phyloP scores from a whole-genome alignment of 2,888 invertebrate genomes.

The Drosophila fulvimacula region DNA sequence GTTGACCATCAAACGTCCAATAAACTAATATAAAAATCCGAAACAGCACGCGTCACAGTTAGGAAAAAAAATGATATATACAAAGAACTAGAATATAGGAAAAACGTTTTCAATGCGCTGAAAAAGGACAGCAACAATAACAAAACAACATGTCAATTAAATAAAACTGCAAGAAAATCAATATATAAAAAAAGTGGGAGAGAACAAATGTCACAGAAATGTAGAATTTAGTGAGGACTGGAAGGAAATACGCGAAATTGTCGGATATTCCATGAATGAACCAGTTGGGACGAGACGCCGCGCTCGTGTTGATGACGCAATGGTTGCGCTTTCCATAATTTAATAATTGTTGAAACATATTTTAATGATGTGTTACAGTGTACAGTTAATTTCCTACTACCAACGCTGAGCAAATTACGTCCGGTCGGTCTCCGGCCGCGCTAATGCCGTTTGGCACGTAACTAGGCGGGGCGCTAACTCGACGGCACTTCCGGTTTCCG shows the following conservation, averaged over 20 bases:
- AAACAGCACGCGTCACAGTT: conserved; percentile 36
- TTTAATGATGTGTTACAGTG: conserved; percentile 66
- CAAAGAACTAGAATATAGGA: background rate
- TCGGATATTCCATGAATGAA: conserved; percentile 67
- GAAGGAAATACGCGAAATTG: conserved; percentile 59
- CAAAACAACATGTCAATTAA: conserved; percentile 81
- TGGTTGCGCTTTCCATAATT: conserved; percentile 50
- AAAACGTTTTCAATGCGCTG: conserved; percentile 1
- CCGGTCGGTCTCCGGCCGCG: conserved; percentile 41
- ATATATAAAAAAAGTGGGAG: conserved; percentile 37
- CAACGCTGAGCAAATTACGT: conserved; percentile 55
- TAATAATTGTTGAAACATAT: conserved; percentile 67
- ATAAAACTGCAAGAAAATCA: conserved; percentile 77
- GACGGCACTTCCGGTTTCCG: conserved; percentile 72
- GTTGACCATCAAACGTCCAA: conserved; percentile 74
- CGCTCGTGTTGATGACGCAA: conserved; percentile 55
- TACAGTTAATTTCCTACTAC: conserved; percentile 54
- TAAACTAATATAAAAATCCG: conserved; percentile 49
- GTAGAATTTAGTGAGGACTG: background rate
- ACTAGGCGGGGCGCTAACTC: conserved; percentile 53
- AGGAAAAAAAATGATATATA: conserved; percentile 1
- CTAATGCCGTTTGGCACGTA: conserved; percentile 65
- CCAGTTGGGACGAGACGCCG: background rate
- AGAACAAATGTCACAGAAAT: conserved; percentile 40
- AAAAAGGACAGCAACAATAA: conserved; percentile 74